Conservation (phyloP, 2,888 invertebrate genomes). For the Thelaira solivaga region DNA sequence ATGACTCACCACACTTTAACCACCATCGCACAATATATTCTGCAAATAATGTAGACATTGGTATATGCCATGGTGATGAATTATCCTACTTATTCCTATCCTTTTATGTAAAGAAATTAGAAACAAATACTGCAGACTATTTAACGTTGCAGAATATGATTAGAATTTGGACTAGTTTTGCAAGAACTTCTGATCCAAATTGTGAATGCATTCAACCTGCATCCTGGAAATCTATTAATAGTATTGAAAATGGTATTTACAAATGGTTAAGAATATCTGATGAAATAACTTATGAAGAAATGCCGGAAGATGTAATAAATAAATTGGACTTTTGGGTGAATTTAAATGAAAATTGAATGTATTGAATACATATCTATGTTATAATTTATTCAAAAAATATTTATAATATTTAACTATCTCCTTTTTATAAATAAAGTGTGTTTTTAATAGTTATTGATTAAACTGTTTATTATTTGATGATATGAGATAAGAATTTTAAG, state of each 20-base stretch:
- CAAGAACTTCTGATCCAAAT: conserved; percentile 74
- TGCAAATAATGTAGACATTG: conserved; percentile 69
- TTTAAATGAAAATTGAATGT: conserved; percentile 37
- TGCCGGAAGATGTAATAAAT: conserved; percentile 35
- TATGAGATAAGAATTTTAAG: too few species aligned
- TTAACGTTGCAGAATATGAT: conserved; percentile 73
- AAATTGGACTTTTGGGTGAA: conserved; percentile 58
- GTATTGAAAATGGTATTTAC: conserved; percentile 62
- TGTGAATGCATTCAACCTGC: conserved; percentile 67
- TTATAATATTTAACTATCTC: too few species aligned
- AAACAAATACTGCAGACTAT: conserved; percentile 70
- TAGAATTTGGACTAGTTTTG: conserved; percentile 74
- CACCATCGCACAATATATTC: conserved; percentile 73
- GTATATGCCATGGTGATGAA: conserved; percentile 75
- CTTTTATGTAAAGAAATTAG: conserved; percentile 69
- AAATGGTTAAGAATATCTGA: conserved; percentile 62
- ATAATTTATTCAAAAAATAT: too few species aligned
- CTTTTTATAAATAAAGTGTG: too few species aligned
- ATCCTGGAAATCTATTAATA: conserved; percentile 69
- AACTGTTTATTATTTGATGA: too few species aligned
- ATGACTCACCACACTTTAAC: conserved; percentile 69
- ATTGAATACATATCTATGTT: too few species aligned
- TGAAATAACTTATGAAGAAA: conserved; percentile 49
- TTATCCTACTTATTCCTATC: conserved; percentile 74
- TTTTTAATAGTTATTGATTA: too few species aligned